phyloP scores from a whole-genome alignment of 2,113 vertebrate species.

The Spheniscus mendiculus region DNA sequence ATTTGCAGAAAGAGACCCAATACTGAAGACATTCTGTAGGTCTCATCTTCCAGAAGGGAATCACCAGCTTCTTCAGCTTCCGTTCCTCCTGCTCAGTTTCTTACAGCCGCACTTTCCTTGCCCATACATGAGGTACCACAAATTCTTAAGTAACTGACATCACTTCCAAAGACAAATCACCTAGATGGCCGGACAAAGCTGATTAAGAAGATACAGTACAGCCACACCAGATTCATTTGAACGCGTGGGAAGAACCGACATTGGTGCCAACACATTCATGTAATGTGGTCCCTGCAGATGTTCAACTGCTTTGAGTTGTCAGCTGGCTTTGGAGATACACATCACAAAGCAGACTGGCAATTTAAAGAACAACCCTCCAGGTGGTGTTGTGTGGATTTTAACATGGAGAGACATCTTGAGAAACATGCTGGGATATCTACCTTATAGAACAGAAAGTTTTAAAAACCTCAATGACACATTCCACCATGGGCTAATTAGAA shows the following conservation, averaged over 20 bases:
- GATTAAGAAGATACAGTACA: slow-evolving; percentile 15
- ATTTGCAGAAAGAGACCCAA: neutral
- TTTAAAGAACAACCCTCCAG: slow-evolving; percentile 41
- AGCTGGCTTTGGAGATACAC: slow-evolving; percentile 45
- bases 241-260: neutral
- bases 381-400: neutral
- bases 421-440: neutral
- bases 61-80: neutral
- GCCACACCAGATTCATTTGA: neutral
- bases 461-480: slow-evolving; percentile 35
- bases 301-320: neutral
- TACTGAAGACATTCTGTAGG: neutral
- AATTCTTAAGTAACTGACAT: slow-evolving; percentile 3
- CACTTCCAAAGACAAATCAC: slow-evolving; percentile 33
- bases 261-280: slow-evolving; percentile 15
- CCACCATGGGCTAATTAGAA: slow-evolving; percentile 13
- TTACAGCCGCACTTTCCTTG: neutral
- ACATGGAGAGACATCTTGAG: neutral
- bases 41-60: neutral
- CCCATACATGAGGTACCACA: neutral
- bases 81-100: neutral
- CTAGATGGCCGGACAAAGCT: slow-evolving; percentile 6
- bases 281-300: slow-evolving; percentile 53
- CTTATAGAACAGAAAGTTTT: neutral
- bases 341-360: slow-evolving; percentile 19